Evolutionary conservation across 2,888 invertebrate genomes (phyloP).

Genomic region (Pristionchus mayeri): DNA sequence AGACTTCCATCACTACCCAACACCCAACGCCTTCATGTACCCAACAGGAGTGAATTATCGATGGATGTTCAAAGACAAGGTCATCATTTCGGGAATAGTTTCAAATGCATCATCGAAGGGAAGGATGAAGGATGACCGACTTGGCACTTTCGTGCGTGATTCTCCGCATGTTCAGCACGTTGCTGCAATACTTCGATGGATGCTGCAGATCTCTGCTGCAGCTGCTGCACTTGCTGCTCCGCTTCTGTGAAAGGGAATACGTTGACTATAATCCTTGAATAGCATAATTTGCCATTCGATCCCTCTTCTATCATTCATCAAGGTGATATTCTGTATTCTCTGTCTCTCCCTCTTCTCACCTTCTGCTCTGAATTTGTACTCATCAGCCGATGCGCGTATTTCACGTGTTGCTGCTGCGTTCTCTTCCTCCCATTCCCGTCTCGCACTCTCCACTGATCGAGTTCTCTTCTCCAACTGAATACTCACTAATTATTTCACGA

Average conservation of each 20-base stretch:
- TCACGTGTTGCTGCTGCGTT: neutral
- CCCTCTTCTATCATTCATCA: too few species aligned
- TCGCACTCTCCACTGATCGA: neutral
- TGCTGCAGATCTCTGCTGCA: neutral
- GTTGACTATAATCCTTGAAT: too few species aligned
- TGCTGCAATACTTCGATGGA: neutral
- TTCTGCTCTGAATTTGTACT: conserved; percentile 2
- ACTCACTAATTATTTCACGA: too few species aligned
- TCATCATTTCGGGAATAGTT: too few species aligned
- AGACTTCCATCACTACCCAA: too few species aligned
- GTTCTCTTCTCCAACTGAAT: too few species aligned
- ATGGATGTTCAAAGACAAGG: too few species aligned
- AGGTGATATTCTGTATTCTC: too few species aligned
- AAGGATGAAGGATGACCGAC: conserved; percentile 7
- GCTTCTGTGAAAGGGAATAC: neutral
- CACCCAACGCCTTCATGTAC: too few species aligned
- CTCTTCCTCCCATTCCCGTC: conserved; percentile 20
- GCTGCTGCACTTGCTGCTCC: conserved; percentile 6
- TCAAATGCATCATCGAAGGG: neutral
- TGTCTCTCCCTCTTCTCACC: neutral
- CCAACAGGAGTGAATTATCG: too few species aligned
- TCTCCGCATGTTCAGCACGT: neutral
- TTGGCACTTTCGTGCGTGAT: neutral
- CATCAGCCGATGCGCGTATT: neutral
- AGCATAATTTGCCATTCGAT: too few species aligned